Conservation (phyloP, 1,140 invertebrate species). For the Diplogasteroides magnus region DNA sequence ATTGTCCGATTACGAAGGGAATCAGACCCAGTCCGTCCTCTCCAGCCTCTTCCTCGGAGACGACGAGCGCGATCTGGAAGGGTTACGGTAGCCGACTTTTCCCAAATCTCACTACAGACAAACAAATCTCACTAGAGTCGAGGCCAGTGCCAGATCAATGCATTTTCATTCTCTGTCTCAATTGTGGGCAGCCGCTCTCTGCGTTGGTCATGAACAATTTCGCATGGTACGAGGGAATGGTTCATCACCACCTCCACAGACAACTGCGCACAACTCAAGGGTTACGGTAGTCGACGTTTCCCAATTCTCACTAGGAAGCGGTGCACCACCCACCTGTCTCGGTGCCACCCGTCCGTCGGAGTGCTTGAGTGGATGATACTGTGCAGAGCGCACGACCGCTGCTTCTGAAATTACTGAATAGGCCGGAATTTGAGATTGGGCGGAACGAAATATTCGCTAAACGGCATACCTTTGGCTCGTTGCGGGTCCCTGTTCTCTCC, state of each 20-base stretch:
- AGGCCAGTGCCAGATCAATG: no score
- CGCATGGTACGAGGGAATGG: no score
- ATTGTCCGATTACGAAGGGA: background rate
- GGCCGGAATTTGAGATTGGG: background rate
- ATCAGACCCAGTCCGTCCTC: background rate
- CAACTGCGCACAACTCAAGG: no score
- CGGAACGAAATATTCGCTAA: background rate
- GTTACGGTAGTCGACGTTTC: background rate
- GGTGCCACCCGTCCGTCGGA: background rate
- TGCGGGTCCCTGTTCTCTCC: conserved; percentile 7
- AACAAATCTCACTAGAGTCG: no score
- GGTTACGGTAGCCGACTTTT: background rate
- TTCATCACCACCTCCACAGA: no score
- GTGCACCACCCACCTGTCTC: background rate
- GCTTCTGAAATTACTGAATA: no score
- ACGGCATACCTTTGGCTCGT: background rate
- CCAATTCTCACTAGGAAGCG: no score
- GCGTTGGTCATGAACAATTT: no score
- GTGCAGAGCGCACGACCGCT: background rate
- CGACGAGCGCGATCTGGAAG: background rate
- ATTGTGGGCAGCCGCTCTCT: no score
- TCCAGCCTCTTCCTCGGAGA: background rate
- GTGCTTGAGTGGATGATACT: background rate
- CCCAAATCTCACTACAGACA: no score
- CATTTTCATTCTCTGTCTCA: no score